Evolutionary conservation across 2,797 vertebrate genomes (phyloP), one percentile per base, ranked within the genome.

Genomic region (Delichon dasypus): DNA sequence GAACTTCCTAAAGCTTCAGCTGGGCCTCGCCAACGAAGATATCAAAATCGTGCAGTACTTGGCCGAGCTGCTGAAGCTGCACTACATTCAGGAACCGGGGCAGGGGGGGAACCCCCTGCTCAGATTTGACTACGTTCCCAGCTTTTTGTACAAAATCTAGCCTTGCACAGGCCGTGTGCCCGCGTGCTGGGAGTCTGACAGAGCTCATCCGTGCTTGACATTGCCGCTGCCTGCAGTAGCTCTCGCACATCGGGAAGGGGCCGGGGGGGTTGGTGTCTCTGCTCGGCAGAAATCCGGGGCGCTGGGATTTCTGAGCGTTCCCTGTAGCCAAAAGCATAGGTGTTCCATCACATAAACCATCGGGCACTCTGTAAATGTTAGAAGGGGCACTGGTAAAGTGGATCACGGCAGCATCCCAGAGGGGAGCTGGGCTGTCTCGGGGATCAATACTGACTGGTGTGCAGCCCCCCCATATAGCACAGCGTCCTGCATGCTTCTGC

Each of bases 141-240:
- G 99, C 98, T 97, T 98, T 98, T 98, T 99, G 98, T 99, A 99
- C 98, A 99, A 99, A 97, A 99, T 99, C 97, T 99, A 98, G 98
- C 80, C 66, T 44, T n/a, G 50, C 16, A 10, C 10, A 12, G 89
- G 86, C 78, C 11, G 36, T 30, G 92, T 53, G 70, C 89, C 77
- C 20, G 11, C 10, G 13, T 48, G 30, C 92, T 66, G 16, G 1
- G 55, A 4, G 71, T 50, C 83, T 80, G 90, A 85, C 92, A 68
- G 71, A 90, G 88, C 84, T 94, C 90, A 66, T 61, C 94, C n/a
- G 5, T 85, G 88, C 94, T 94, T 91, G 45, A 75, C 88, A 11
- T 68, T 6, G 57, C 57, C 19, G 73, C 76, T 68, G 32, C 20
- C 93, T 26, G n/a, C 94, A 44, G 79, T 55, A 66, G 84, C 77